Conservation (phyloP, 2,113 vertebrate species). For the Sphaerodactylus townsendi region DNA sequence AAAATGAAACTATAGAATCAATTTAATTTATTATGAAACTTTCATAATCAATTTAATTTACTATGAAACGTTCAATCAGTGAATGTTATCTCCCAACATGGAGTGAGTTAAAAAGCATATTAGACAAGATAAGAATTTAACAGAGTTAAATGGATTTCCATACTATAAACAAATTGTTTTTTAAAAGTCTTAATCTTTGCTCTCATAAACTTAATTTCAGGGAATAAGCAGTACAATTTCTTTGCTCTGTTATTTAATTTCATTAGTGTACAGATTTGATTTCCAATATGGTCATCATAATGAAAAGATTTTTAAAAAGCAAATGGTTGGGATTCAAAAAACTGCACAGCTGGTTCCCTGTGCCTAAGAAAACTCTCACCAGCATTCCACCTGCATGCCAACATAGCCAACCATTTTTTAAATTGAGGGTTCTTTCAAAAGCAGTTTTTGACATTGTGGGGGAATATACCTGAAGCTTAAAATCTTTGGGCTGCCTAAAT, state of each 20-base stretch:
- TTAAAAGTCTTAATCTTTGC: neutral
- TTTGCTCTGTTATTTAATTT: neutral
- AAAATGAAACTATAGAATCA: slow-evolving; percentile 50
- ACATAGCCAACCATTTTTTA: neutral
- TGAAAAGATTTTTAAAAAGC: slow-evolving; percentile 33
- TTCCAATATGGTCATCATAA: neutral
- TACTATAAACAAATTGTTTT: neutral
- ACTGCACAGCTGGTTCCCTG: neutral
- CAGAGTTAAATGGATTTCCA: slow-evolving; percentile 31
- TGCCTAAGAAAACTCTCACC: neutral
- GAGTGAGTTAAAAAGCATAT: slow-evolving; percentile 53
- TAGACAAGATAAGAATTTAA: slow-evolving; percentile 41
- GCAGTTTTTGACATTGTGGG: neutral
- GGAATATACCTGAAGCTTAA: neutral
- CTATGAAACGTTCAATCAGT: slow-evolving; percentile 69
- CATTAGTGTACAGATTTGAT: neutral
- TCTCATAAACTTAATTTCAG: neutral
- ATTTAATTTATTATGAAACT: slow-evolving; percentile 77
- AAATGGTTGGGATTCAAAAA: neutral
- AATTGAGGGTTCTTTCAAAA: neutral
- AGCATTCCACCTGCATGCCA: neutral
- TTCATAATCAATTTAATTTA: slow-evolving; percentile 74
- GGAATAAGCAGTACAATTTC: neutral
- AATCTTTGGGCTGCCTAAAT: neutral
- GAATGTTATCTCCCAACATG: slow-evolving; percentile 56